Conservation (phyloP, 2,888 invertebrate genomes). For the Thalpophila matura region DNA sequence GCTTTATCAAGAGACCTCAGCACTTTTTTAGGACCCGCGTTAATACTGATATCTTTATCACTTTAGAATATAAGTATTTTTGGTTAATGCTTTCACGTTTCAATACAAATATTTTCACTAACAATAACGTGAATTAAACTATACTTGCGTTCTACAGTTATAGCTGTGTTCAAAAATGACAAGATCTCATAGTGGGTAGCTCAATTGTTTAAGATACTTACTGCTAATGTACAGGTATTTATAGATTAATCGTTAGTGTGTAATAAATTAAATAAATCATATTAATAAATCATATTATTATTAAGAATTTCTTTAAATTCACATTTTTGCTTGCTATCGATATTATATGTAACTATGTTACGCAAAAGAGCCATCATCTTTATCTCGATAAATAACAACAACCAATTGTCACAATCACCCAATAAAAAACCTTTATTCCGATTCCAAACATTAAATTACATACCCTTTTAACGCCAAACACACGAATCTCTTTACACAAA, state of each 20-base stretch:
- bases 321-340: no score
- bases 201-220: no score
- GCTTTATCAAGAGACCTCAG: slow-evolving; percentile 37
- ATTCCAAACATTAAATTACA: slow-evolving; percentile 12
- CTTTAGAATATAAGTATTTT: not conserved
- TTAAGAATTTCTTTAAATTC: no score
- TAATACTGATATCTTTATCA: slow-evolving; percentile 15
- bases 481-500: slow-evolving; percentile 17
- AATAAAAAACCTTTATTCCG: not conserved
- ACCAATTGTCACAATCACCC: not conserved
- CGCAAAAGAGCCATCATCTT: not conserved
- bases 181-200: no score
- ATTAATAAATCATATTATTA: no score
- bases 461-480: slow-evolving; percentile 26
- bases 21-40: slow-evolving; percentile 24
- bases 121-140: not conserved
- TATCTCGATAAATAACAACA: not conserved
- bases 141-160: no score
- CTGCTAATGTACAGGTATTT: no score
- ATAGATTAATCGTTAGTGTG: no score
- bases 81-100: not conserved
- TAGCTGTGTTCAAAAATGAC: no score
- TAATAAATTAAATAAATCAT: no score
- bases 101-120: not conserved
- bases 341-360: not conserved